phyloP scores from a whole-genome alignment of 2,797 vertebrate genomes.

The Otolemur crassicaudatus region DNA sequence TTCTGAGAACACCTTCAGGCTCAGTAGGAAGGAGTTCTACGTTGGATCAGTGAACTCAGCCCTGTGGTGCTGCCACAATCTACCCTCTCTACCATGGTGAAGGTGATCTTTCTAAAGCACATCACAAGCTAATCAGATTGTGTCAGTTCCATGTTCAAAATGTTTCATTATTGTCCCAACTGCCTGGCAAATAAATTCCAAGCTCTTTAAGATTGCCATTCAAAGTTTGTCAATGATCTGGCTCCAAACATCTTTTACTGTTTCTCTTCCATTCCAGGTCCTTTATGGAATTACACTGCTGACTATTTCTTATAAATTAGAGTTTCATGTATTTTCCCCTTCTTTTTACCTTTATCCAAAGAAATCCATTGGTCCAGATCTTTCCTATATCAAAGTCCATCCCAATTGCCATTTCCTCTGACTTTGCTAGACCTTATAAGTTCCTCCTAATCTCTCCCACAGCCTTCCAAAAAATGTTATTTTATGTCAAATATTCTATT shows the following conservation, averaged over 20 bases:
- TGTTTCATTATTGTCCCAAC: background rate
- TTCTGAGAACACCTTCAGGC: background rate
- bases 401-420: background rate
- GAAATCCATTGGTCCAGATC: background rate
- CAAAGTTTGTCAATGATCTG: background rate
- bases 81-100: background rate
- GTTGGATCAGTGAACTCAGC: background rate
- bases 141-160: background rate
- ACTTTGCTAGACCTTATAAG: background rate
- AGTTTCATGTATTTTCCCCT: background rate
- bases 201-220: background rate
- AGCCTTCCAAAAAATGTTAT: background rate
- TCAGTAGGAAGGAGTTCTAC: background rate
- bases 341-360: background rate
- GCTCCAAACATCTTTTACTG: background rate
- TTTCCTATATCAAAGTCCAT: background rate
- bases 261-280: background rate
- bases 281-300: background rate
- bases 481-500: background rate
- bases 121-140: background rate
- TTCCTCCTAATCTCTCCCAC: background rate
- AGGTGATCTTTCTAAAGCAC: background rate
- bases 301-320: background rate
- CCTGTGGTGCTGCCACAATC: background rate
- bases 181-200: background rate